These are phyloP conservation scores for Thaumatotibia leucotreta DNA, from an alignment of 1,140 invertebrate genomes.

Conservation along the genomic window DNA sequence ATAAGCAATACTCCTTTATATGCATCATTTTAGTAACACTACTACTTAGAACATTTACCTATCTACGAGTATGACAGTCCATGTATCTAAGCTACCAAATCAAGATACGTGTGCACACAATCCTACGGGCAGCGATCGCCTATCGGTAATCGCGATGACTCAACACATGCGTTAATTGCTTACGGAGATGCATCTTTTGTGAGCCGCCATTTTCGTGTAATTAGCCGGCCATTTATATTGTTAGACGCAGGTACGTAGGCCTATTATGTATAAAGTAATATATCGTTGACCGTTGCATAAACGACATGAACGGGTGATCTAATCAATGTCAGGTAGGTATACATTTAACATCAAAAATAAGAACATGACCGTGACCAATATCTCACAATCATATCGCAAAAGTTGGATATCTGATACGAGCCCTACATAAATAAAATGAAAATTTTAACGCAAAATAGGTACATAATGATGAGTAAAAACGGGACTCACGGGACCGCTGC, in stretches of 20 bases:
- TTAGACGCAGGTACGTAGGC: too few species aligned
- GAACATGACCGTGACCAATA: not conserved
- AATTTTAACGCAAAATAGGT: too few species aligned
- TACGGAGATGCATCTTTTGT: conserved; percentile 28
- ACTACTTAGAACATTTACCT: too few species aligned
- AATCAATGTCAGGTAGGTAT: not conserved
- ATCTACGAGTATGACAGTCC: not conserved
- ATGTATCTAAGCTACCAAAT: not conserved
- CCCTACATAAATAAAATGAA: too few species aligned
- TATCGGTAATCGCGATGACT: conserved; percentile 21
- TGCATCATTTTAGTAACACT: too few species aligned
- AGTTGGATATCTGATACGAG: conserved; percentile 1
- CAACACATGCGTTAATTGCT: conserved; percentile 26
- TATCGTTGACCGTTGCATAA: too few species aligned
- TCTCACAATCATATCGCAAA: not conserved
- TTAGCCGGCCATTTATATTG: conserved; percentile 25
- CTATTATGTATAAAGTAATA: too few species aligned
- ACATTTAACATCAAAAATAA: not conserved
- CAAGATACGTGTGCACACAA: not conserved
- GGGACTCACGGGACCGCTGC: too few species aligned
- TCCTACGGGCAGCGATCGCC: conserved; percentile 15
- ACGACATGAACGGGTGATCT: not conserved
- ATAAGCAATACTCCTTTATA: too few species aligned
- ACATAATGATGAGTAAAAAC: too few species aligned
- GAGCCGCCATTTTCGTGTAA: conserved; percentile 22